phyloP scores from a whole-genome alignment of 2,797 vertebrate genomes.

The Melanotaenia maccullochi region DNA sequence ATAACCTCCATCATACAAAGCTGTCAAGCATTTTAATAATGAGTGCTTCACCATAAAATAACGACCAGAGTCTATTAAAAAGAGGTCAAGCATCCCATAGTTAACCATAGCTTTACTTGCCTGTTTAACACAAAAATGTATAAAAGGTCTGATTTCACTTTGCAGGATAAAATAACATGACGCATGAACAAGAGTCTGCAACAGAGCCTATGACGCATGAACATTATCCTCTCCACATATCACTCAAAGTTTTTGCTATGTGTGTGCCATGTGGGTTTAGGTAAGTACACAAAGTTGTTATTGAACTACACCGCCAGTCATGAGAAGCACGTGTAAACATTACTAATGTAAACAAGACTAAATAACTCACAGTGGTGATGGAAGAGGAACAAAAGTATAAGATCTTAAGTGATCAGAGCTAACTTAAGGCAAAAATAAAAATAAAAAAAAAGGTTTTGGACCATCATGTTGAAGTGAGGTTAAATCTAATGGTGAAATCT shows the following conservation, averaged over 20 bases:
- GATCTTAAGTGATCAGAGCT: constrained; percentile 49
- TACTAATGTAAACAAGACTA: constrained; percentile 56
- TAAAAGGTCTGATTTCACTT: constrained; percentile 20
- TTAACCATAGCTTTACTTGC: constrained; percentile 22
- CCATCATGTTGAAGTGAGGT: no score
- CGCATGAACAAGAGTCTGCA: constrained; percentile 34
- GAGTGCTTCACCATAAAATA: constrained; percentile 30
- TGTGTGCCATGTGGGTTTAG: constrained; percentile 51
- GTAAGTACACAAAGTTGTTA: constrained; percentile 55
- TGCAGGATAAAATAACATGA: constrained; percentile 30
- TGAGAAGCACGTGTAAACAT: constrained; percentile 60
- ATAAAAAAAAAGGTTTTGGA: no score
- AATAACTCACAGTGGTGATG: constrained; percentile 8
- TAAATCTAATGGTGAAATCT: no score
- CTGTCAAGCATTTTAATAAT: constrained; percentile 21
- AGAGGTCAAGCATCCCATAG: constrained; percentile 15
- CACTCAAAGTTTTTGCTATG: constrained; percentile 42
- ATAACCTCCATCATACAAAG: constrained; percentile 12
- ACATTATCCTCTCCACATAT: constrained; percentile 43
- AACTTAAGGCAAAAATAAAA: neutral
- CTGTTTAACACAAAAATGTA: constrained; percentile 6
- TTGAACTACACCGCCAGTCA: constrained; percentile 45
- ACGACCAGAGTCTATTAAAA: constrained; percentile 28
- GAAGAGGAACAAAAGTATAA: constrained; percentile 30
- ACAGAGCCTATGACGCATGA: constrained; percentile 54